Evolutionary conservation across 2,888 invertebrate species (phyloP).

Genomic region (Trichogramma dendrolimi): DNA sequence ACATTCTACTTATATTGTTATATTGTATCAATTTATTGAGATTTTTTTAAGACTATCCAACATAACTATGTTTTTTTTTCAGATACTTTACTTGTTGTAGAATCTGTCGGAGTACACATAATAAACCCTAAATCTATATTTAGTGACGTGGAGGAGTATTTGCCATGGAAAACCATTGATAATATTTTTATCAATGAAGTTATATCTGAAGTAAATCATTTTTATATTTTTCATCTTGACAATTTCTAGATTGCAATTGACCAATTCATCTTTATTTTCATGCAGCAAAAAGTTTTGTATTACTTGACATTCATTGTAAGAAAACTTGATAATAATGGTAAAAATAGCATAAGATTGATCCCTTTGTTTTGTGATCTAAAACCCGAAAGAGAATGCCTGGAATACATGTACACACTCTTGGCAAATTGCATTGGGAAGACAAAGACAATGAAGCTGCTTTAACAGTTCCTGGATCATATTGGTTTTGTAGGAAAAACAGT

Average conservation of each 20-base stretch:
- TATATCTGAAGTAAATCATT: constrained; percentile 43
- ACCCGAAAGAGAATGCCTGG: constrained; percentile 51
- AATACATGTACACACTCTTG: constrained; percentile 49
- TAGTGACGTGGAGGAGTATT: constrained; percentile 36
- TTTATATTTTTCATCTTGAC: not conserved
- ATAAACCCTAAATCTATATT: constrained; percentile 29
- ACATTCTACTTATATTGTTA: too few relatives aligned
- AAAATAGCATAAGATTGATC: constrained; percentile 40
- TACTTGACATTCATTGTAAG: constrained; percentile 45
- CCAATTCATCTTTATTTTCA: constrained; percentile 11
- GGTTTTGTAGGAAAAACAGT: constrained; percentile 47
- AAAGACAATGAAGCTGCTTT: constrained; percentile 39
- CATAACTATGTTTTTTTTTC: constrained; percentile 19
- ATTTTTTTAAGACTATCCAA: too few relatives aligned
- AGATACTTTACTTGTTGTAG: constrained; percentile 45
- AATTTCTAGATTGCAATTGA: constrained; percentile 8
- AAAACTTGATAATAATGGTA: constrained; percentile 34
- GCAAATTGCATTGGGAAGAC: constrained; percentile 44
- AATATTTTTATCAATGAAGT: constrained; percentile 50
- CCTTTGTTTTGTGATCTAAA: constrained; percentile 47
- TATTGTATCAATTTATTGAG: too few relatives aligned
- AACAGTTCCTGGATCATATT: constrained; percentile 48
- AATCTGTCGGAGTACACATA: constrained; percentile 47
- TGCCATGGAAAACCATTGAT: constrained; percentile 46
- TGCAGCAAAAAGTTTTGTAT: constrained; percentile 48